Evolutionary conservation across 2,797 vertebrate genomes (phyloP).

Genomic region (Potorous gilbertii): DNA sequence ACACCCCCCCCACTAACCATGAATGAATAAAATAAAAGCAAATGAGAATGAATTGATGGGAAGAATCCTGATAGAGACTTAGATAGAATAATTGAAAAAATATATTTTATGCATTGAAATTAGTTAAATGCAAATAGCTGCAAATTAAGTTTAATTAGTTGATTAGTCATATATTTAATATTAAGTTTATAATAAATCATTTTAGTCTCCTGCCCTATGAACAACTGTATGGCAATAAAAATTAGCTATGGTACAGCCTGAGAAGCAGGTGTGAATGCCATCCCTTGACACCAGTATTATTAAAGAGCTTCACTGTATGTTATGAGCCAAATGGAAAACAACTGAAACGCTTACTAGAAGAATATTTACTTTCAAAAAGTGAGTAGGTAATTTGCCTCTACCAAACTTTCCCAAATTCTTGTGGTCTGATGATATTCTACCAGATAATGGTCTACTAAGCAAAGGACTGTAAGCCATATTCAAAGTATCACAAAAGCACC

Average conservation of each 20-base stretch:
- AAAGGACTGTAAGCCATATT: neutral
- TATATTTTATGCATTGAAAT: neutral
- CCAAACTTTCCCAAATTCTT: constrained; percentile 36
- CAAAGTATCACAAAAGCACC: neutral
- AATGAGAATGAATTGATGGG: neutral
- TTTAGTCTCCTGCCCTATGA: neutral
- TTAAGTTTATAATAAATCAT: neutral
- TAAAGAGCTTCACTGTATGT: constrained; percentile 43
- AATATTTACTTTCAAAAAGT: constrained; percentile 44
- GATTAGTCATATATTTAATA: neutral
- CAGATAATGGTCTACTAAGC: neutral
- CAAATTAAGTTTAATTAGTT: neutral
- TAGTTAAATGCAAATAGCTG: neutral
- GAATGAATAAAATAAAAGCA: neutral
- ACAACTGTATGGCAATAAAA: neutral
- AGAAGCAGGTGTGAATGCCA: constrained; percentile 22
- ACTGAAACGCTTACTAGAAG: neutral
- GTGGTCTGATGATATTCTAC: neutral
- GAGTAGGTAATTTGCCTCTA: neutral
- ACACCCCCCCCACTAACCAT: neutral
- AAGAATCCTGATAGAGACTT: neutral
- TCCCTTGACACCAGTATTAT: neutral
- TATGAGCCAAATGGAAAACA: constrained; percentile 29
- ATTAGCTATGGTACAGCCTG: neutral
- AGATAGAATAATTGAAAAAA: neutral